These are phyloP conservation scores for Lethocerus indicus DNA, from an alignment of 1,140 invertebrate genomes.

Conservation along the genomic window DNA sequence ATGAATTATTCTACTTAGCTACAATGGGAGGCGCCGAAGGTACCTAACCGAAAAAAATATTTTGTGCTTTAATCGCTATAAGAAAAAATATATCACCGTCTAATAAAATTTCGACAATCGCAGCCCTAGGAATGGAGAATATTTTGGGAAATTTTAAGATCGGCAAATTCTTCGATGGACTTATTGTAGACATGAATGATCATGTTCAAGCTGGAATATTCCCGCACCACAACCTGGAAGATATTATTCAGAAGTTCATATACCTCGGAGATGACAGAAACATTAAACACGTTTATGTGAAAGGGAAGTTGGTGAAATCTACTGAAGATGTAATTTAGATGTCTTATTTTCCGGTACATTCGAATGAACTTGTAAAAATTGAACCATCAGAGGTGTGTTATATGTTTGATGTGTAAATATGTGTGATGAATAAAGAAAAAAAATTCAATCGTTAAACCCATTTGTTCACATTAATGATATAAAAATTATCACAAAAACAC, in stretches of 20 bases:
- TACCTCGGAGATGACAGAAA: conserved; percentile 73
- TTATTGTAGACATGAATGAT: conserved; percentile 34
- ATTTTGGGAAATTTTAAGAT: conserved; percentile 59
- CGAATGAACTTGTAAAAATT: too few species aligned
- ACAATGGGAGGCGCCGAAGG: conserved; percentile 72
- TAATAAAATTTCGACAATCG: background rate
- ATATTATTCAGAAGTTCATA: conserved; percentile 63
- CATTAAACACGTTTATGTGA: conserved; percentile 54
- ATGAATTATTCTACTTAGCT: conserved; percentile 65
- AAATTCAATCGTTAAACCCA: too few species aligned
- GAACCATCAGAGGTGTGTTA: too few species aligned
- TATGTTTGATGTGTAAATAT: too few species aligned
- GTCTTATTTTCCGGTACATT: too few species aligned
- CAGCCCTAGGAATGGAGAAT: conserved; percentile 27
- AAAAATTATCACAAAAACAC: too few species aligned
- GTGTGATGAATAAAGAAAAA: too few species aligned
- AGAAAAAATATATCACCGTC: conserved; percentile 4
- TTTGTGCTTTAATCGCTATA: conserved; percentile 4
- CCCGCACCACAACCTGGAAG: conserved; percentile 27
- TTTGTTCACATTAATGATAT: too few species aligned
- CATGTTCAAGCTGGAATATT: conserved; percentile 27
- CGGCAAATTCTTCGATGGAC: conserved; percentile 74
- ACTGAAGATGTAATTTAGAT: too few species aligned
- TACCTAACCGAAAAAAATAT: conserved; percentile 21
- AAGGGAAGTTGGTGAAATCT: conserved; percentile 8